phyloP scores from a whole-genome alignment of 2,888 invertebrate species.

The Lapara coniferarum region DNA sequence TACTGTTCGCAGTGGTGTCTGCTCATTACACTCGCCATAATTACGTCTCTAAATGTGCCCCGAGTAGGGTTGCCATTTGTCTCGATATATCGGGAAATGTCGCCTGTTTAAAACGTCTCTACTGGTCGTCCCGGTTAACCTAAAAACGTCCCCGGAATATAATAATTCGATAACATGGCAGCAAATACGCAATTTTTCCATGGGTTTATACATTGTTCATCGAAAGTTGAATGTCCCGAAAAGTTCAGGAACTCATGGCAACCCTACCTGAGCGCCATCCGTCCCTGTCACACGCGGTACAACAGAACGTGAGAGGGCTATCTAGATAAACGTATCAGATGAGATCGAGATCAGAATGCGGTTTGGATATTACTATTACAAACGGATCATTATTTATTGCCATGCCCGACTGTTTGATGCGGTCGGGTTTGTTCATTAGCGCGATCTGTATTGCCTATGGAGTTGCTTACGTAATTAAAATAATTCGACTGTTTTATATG shows the following conservation, averaged over 20 bases:
- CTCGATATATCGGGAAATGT: too few species aligned
- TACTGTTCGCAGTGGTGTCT: slow-evolving; percentile 57
- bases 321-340: slow-evolving; percentile 71
- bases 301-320: slow-evolving; percentile 64
- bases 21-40: slow-evolving; percentile 66
- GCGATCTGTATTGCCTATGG: neutral
- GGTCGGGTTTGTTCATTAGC: neutral
- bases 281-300: slow-evolving; percentile 54
- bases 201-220: too few species aligned
- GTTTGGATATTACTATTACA: slow-evolving; percentile 68
- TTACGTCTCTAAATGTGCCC: slow-evolving; percentile 62
- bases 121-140: too few species aligned
- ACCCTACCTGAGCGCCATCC: slow-evolving; percentile 32
- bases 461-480: neutral
- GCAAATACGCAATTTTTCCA: too few species aligned
- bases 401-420: slow-evolving; percentile 41
- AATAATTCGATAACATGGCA: too few species aligned
- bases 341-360: slow-evolving; percentile 69
- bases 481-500: too few species aligned
- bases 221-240: too few species aligned
- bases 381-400: slow-evolving; percentile 70
- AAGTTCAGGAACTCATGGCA: too few species aligned
- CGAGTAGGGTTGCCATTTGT: slow-evolving; percentile 39
- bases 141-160: too few species aligned
- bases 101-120: too few species aligned